These are phyloP conservation scores for Muntiacus muntjak DNA, from an alignment of 2,113 vertebrate genomes.

Conservation along the genomic window DNA sequence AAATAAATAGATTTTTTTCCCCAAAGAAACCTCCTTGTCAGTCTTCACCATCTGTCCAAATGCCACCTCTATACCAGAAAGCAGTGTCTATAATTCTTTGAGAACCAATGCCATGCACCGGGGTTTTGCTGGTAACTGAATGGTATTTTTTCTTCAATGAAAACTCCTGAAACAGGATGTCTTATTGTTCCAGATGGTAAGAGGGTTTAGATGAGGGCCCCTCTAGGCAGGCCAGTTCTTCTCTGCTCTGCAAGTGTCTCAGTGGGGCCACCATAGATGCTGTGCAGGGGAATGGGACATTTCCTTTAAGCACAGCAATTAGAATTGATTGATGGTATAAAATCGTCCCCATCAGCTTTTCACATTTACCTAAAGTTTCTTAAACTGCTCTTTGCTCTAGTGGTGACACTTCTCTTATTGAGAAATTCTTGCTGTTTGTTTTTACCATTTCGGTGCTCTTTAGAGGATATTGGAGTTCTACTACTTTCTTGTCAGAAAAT, in stretches of 20 bases:
- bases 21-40: neutral
- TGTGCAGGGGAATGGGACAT: neutral
- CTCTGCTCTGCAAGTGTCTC: neutral
- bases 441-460: conserved; percentile 12
- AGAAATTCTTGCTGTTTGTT: neutral
- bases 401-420: conserved; percentile 18
- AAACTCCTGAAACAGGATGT: neutral
- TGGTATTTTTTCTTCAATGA: neutral
- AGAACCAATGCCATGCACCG: neutral
- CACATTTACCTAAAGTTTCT: conserved; percentile 37
- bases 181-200: neutral
- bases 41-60: neutral
- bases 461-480: neutral
- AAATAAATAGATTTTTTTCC: neutral
- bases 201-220: neutral
- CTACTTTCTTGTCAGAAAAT: conserved; percentile 39
- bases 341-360: neutral
- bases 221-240: neutral
- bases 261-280: neutral
- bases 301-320: neutral
- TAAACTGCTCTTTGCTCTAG: neutral
- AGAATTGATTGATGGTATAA: neutral
- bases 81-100: neutral
- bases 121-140: neutral
- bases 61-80: neutral